These are phyloP conservation scores for Aphidoletes aphidimyza DNA, from an alignment of 2,888 invertebrate genomes.

Conservation along the genomic window DNA sequence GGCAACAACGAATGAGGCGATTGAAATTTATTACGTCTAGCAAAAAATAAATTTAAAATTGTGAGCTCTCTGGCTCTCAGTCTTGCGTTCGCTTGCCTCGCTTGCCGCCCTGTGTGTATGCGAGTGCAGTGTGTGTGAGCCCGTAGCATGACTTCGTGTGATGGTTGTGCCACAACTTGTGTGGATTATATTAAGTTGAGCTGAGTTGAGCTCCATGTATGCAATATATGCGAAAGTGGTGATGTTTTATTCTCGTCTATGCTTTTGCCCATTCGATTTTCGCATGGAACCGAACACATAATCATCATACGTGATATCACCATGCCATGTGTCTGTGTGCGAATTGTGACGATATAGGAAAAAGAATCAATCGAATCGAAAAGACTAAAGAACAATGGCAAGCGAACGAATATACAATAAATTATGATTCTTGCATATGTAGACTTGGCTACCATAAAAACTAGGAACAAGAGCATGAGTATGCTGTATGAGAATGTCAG, in stretches of 20 bases:
- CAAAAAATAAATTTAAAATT: slow-evolving; percentile 52
- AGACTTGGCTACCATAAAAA: neutral
- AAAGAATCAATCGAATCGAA: neutral
- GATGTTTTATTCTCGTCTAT: slow-evolving; percentile 39
- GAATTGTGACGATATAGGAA: neutral
- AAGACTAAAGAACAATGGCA: slow-evolving; percentile 1
- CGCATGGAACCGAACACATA: neutral
- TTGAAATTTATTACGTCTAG: slow-evolving; percentile 54
- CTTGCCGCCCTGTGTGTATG: neutral
- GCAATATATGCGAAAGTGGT: slow-evolving; percentile 39
- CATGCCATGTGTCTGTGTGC: neutral
- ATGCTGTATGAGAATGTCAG: too few relatives aligned
- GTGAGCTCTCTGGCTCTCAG: neutral
- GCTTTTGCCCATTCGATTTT: neutral
- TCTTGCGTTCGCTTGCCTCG: too few relatives aligned
- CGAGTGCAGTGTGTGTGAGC: neutral
- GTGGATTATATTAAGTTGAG: too few relatives aligned
- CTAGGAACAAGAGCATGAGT: neutral
- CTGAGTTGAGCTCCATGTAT: neutral
- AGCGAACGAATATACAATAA: slow-evolving; percentile 22
- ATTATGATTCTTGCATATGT: neutral
- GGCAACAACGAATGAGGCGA: neutral
- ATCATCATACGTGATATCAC: neutral
- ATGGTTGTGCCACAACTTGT: too few relatives aligned
- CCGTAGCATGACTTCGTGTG: neutral